phyloP scores from a whole-genome alignment of 2,113 vertebrate genomes.

The Odocoileus virginianus region DNA sequence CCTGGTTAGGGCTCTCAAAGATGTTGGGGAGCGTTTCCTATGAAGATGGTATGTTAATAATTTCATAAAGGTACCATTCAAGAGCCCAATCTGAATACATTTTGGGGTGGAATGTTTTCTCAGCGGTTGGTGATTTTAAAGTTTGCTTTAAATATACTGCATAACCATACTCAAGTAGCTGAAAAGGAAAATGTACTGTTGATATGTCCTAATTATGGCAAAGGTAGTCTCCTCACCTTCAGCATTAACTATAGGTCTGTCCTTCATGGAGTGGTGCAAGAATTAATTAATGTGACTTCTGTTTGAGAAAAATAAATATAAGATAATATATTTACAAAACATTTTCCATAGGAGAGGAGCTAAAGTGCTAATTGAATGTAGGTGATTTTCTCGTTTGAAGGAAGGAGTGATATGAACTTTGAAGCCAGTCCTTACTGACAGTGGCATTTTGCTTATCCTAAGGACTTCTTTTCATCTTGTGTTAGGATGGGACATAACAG shows the following conservation, averaged over 20 bases:
- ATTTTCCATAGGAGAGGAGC: not conserved
- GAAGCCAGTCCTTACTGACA: not conserved
- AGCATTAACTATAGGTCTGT: not conserved
- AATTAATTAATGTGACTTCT: not conserved
- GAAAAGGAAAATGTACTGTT: not conserved
- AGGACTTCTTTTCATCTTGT: not conserved
- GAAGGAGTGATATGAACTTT: not conserved
- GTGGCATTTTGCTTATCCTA: not conserved
- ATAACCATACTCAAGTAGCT: not conserved
- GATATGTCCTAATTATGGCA: not conserved
- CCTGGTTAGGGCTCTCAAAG: slow-evolving; percentile 35
- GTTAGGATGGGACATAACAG: not conserved
- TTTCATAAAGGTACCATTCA: slow-evolving; percentile 43
- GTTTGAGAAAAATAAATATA: not conserved
- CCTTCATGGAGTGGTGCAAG: not conserved
- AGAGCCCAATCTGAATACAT: not conserved
- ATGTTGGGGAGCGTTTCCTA: slow-evolving; percentile 59
- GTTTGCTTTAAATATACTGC: slow-evolving; percentile 33
- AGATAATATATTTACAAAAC: not conserved
- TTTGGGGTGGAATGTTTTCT: not conserved
- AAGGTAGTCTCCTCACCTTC: not conserved
- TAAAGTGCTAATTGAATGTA: not conserved
- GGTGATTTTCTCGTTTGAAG: not conserved
- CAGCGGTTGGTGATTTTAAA: slow-evolving; percentile 38
- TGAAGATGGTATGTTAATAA: slow-evolving; percentile 17